Evolutionary conservation across 2,113 vertebrate species (phyloP).

Genomic region (Aphyosemion australe): DNA sequence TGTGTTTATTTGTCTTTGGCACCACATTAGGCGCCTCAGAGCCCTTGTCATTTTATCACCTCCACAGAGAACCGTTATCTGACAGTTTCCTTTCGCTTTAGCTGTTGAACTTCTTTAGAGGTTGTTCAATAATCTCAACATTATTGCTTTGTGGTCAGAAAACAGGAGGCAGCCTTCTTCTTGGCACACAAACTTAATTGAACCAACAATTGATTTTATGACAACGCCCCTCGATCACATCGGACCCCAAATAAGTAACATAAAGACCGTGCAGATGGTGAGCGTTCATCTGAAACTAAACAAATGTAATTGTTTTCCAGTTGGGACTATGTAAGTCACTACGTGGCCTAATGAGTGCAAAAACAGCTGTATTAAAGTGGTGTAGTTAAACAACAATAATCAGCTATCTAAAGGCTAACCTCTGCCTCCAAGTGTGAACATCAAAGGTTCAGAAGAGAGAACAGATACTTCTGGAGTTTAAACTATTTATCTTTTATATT

Average conservation of each 20-base stretch:
- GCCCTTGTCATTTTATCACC: conserved; percentile 25
- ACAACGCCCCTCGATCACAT: conserved; percentile 50
- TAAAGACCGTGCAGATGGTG: conserved; percentile 64
- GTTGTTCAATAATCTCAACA: conserved; percentile 68
- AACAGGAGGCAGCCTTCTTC: conserved; percentile 49
- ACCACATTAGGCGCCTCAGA: background rate
- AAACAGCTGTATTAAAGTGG: background rate
- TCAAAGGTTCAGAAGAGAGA: too few species aligned
- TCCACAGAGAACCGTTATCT: conserved; percentile 11
- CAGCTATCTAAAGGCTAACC: background rate
- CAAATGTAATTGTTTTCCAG: conserved; percentile 1
- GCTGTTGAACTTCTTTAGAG: conserved; percentile 41
- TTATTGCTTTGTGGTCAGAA: conserved; percentile 76
- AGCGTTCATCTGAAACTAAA: conserved; percentile 20
- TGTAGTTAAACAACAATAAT: too few species aligned
- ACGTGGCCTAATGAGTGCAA: conserved; percentile 33
- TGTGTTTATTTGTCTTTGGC: conserved; percentile 15
- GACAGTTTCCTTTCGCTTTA: background rate
- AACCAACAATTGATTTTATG: conserved; percentile 54
- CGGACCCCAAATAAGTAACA: conserved; percentile 55
- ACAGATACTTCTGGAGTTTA: too few species aligned
- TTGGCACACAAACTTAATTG: conserved; percentile 59
- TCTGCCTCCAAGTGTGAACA: too few species aligned
- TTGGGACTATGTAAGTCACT: conserved; percentile 1
- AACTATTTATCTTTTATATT: too few species aligned